phyloP scores from a whole-genome alignment of 2,113 vertebrate species.

The Periophthalmus modestus region DNA sequence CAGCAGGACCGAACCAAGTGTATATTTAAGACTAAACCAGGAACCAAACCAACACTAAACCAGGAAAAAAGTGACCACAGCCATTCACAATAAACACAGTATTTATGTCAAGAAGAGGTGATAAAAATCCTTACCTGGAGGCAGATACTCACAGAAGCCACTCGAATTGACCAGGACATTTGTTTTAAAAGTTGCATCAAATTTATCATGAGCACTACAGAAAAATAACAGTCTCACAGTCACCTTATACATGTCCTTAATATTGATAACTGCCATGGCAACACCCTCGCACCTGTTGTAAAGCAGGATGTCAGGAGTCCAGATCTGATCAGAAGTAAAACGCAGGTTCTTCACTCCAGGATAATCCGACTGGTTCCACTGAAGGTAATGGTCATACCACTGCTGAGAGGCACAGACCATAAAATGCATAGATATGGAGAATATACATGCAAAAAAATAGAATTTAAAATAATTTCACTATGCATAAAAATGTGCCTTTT shows the following conservation, averaged over 20 bases:
- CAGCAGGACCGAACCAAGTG: not conserved
- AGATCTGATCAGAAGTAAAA: constrained; percentile 79
- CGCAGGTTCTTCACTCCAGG: constrained; percentile 81
- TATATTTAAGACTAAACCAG: not conserved
- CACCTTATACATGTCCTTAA: not conserved
- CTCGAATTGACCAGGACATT: constrained; percentile 83
- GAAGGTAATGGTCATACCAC: constrained; percentile 82
- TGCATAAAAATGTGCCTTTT: constrained; percentile 37
- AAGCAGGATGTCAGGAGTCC: constrained; percentile 82
- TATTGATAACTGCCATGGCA: not conserved
- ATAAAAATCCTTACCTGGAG: constrained; percentile 75
- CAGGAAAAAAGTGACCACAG: not conserved
- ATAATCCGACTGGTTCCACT: constrained; percentile 83
- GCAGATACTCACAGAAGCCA: constrained; percentile 82
- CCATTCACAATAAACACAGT: not conserved
- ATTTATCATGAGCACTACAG: constrained; percentile 80
- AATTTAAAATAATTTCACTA: not conserved
- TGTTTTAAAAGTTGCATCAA: constrained; percentile 82
- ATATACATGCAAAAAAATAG: not conserved
- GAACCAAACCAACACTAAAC: too few relatives aligned
- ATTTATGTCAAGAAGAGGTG: not conserved
- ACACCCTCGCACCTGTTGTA: constrained; percentile 77
- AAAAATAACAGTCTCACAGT: not conserved
- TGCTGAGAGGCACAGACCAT: constrained; percentile 63
- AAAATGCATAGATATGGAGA: not conserved